Conservation (phyloP, 1,140 invertebrate species). For the Elysia chlorotica region DNA sequence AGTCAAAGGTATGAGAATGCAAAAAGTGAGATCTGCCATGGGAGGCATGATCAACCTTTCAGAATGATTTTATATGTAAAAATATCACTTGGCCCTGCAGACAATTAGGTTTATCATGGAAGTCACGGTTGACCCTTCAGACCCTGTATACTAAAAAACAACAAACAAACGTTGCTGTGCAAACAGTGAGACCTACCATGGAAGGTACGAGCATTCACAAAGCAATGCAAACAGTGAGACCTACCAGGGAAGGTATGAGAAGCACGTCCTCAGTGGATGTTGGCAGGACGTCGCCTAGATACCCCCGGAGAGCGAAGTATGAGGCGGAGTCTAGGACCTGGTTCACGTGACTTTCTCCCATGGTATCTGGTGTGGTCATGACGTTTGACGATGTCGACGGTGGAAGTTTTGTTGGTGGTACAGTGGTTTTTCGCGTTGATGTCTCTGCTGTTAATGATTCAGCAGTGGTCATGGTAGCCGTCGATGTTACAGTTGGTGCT, state of each 20-base stretch:
- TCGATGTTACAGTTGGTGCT: not conserved
- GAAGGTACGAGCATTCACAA: not conserved
- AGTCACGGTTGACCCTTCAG: too few relatives aligned
- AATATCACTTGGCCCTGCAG: not conserved
- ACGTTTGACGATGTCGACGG: not conserved
- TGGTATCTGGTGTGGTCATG: not conserved
- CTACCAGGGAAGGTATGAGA: constrained; percentile 7
- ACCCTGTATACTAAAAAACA: too few relatives aligned
- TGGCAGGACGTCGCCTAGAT: not conserved
- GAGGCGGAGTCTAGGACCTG: constrained; percentile 3
- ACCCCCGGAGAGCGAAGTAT: not conserved
- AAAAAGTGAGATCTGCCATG: too few relatives aligned
- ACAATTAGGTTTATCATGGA: not conserved
- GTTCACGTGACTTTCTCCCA: not conserved
- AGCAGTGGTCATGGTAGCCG: not conserved
- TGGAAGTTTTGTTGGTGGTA: not conserved
- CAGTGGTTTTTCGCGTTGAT: not conserved
- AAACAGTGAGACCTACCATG: not conserved
- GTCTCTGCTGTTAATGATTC: not conserved
- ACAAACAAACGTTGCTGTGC: too few relatives aligned
- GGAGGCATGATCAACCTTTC: too few relatives aligned
- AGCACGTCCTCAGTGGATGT: not conserved
- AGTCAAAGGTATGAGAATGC: too few relatives aligned
- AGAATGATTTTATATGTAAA: not conserved
- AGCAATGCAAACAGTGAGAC: not conserved